Base-by-base conservation (phyloP, 1,140 invertebrate species). In the Lucilia cuprina region DNA sequence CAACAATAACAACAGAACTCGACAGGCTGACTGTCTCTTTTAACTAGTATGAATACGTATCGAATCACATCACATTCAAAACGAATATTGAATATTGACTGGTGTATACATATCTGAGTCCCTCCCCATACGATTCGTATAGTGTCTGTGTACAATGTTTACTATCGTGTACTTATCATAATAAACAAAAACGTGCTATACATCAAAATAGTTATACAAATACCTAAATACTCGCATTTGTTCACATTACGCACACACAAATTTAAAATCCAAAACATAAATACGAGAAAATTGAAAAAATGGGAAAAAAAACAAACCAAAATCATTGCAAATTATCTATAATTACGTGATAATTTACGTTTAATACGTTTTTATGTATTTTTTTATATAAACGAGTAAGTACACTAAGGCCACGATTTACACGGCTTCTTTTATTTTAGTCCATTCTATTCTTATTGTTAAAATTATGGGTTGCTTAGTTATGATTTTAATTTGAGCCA, bases 271-370 rank as follows among this genome's bases (percentile, higher is more conserved):
- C 41, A 60, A 60, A 17, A 17, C 55, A 60, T 7, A 60, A 60
- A 60, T n/a, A 60, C 13, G n/a, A 60, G 14, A 17, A 14, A 60
- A 17, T 3, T 17, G 55, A 70, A 21, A 70, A 30, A 30, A 30
- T 30, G 3, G 3, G 25, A 30, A 30, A 70, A 55, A 21, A 70
- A 70, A 25, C 10, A 70, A 70, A 25, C 14, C n/a, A 70, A 70
- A 70, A 70, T 70, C 65, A 70, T 21, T 70, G 65, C 65, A 70
- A 70, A 70, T 70, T 70, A 70, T 70, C 19, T 70, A 70, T 70
- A 70, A 70, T 70, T 70, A 70, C 65, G 65, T 70, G 65, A 70
- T 70, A 70, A 70, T 70, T 70, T 70, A 70, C 19, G 55, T 60
- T 60, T 60, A 70, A 70, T 70, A 25, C 65, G 65, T 70, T 70